A percentile compares a stretch with the other conserved stretches of the same genome.
Evolutionary conservation across 2,797 vertebrate genomes (phyloP).

Genomic region (Bryconaethiops microstoma): DNA sequence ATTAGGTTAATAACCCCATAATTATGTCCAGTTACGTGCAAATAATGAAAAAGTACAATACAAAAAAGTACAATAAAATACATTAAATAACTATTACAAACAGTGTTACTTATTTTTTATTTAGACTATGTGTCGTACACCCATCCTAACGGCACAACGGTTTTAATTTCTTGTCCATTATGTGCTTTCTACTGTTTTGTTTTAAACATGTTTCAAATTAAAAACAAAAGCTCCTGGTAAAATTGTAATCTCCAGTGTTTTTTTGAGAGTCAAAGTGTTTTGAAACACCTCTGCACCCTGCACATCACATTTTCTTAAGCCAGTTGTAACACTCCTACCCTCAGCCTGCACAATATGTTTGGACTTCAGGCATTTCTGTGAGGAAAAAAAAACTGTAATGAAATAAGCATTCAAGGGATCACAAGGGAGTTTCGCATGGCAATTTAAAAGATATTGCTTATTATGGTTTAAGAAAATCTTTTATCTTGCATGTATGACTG

Average conservation of each 20-base stretch:
- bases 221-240: neutral
- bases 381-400: neutral
- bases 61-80: too few species aligned
- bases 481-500: conserved; percentile 45
- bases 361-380: neutral
- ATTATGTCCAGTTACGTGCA: too few species aligned
- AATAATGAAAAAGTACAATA: too few species aligned
- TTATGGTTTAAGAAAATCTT: neutral
- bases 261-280: neutral
- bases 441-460: neutral
- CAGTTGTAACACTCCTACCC: neutral
- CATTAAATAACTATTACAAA: too few species aligned
- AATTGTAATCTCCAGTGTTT: neutral
- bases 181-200: too few species aligned
- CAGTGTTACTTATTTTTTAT: too few species aligned
- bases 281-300: neutral
- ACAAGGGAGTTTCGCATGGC: neutral
- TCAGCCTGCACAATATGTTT: neutral
- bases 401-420: neutral
- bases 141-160: too few species aligned
- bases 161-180: too few species aligned
- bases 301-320: neutral
- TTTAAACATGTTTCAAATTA: neutral
- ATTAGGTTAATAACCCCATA: too few species aligned
- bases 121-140: too few species aligned